These are phyloP conservation scores for Aleiodes testaceus DNA, from an alignment of 2,888 invertebrate species.

Conservation along the genomic window DNA sequence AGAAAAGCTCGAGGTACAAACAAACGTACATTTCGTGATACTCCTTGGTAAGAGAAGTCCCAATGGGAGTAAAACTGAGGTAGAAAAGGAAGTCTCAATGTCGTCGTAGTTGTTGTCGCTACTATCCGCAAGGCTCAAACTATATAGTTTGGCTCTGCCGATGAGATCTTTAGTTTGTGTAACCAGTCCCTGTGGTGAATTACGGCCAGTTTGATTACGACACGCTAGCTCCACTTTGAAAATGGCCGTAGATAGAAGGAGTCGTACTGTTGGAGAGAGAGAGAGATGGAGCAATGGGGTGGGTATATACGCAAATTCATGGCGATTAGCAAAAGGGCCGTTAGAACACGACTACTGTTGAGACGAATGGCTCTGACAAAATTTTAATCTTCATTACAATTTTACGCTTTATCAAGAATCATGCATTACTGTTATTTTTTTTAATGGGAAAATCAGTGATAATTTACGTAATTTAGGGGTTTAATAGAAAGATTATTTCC, in stretches of 20 bases:
- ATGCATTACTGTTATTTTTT: background rate
- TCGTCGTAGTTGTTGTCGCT: conserved; percentile 37
- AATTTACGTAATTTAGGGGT: conserved; percentile 5
- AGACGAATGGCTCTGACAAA: conserved; percentile 36
- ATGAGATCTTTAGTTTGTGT: conserved; percentile 50
- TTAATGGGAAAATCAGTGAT: background rate
- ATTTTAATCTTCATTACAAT: conserved; percentile 29
- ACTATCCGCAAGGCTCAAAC: background rate
- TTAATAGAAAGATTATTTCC: background rate
- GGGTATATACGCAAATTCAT: conserved; percentile 35
- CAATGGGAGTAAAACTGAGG: conserved; percentile 3
- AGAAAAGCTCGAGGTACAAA: conserved; percentile 16
- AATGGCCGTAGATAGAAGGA: conserved; percentile 33
- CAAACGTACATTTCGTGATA: conserved; percentile 40
- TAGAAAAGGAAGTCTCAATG: conserved; percentile 36
- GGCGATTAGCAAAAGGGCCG: conserved; percentile 40
- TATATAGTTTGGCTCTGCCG: conserved; percentile 32
- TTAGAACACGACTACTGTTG: conserved; percentile 36
- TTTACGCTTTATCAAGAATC: conserved; percentile 10
- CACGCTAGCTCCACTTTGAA: conserved; percentile 46
- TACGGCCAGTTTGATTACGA: conserved; percentile 43
- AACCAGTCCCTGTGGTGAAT: conserved; percentile 46
- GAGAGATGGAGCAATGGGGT: background rate
- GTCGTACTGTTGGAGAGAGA: background rate
- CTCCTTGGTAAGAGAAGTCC: conserved; percentile 9